Base-by-base conservation (phyloP, 2,888 invertebrate genomes). In the Nymphalis urticae region DNA sequence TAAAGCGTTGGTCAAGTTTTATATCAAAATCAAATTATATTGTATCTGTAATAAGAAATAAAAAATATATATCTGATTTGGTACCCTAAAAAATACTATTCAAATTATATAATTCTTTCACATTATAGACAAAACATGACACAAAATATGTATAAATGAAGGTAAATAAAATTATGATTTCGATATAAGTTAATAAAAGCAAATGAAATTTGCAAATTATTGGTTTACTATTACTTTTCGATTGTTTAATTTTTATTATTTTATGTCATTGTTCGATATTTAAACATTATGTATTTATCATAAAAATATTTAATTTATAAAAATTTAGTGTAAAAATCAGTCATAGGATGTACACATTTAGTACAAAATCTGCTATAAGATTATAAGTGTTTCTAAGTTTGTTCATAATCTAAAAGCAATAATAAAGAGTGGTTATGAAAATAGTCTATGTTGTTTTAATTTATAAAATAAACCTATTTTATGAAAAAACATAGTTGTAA, bases 301-400 rank as follows among this genome's bases (percentile, higher is more conserved):
- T 27, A 56, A 56, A 27, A 21, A 56, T 32, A 56, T 63, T 59
- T 42, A 32, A 67, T 66, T 51, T 64, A 58, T 67, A 59, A 71
- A 62, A 69, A 58, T 19, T 4, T 58, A 56, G 54, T 56, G 56
- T 32, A 58, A 42, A 19, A 79, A 82, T 82, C 80, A 84, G 86
- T 86, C 78, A 83, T 74, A 84, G 82, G 82, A 86, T 87, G 86
- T 89, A 68, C 90, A 89, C 87, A 77, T 85, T 83, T 87, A 90
- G 91, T 91, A 92, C 91, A 92, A 92, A 89, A 85, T 84, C 85
- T 86, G 87, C 85, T 87, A 80, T 77, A 75, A 77, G 76, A 74
- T 79, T 80, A 67, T 63, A 73, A 72, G 69, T 83, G 82, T 83
- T 82, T 67, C 81, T 85, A 85, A 86, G 84, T 88, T 86, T 86